Conservation (phyloP, 2,797 vertebrate genomes). For the Oreonectes daqikongensis region DNA sequence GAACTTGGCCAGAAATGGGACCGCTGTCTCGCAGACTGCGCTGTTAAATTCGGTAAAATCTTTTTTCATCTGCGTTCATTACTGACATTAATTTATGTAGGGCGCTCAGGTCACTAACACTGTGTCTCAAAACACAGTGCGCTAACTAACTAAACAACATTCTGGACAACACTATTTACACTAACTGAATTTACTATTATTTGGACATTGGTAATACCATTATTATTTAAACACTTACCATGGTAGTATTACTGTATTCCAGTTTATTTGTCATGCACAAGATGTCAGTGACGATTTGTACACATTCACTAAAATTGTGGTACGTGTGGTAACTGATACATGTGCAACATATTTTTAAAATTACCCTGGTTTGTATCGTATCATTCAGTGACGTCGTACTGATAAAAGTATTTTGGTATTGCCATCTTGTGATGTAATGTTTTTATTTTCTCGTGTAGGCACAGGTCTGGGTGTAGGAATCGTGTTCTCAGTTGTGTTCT, state of each 20-base stretch:
- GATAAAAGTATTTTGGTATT: too few species aligned
- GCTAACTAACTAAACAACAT: neutral
- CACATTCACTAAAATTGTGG: too few species aligned
- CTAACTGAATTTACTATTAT: too few species aligned
- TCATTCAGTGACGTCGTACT: too few species aligned
- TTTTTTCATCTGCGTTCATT: accelerated
- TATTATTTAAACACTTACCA: neutral
- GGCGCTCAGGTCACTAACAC: constrained; percentile 10
- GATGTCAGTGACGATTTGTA: neutral
- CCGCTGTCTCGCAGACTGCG: constrained; percentile 76
- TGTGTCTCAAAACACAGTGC: neutral
- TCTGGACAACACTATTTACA: neutral
- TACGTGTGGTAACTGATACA: too few species aligned
- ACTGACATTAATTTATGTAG: neutral
- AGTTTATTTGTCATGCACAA: too few species aligned
- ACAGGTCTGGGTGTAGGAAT: constrained; percentile 93
- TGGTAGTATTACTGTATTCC: neutral
- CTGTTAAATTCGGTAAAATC: constrained; percentile 78
- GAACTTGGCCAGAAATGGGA: constrained; percentile 80
- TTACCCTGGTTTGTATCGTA: too few species aligned
- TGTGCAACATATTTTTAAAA: too few species aligned
- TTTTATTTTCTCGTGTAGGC: constrained; percentile 71
- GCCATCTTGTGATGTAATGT: neutral
- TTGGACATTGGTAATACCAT: neutral
- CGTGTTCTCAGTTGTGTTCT: constrained; percentile 94